Evolutionary conservation across 2,888 invertebrate genomes (phyloP).

Genomic region (Cephus runcator): DNA sequence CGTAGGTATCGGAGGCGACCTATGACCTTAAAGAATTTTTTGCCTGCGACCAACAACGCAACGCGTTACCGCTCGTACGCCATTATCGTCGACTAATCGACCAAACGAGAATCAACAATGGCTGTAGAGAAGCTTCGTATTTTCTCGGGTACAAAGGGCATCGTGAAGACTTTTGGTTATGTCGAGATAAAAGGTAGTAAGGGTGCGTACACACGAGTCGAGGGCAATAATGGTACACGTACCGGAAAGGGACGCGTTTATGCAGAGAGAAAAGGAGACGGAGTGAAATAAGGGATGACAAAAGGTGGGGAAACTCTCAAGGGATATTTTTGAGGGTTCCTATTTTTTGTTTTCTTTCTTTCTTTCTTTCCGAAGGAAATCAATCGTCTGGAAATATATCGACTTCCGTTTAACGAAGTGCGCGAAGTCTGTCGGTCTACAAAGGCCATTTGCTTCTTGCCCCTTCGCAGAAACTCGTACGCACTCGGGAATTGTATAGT

Average conservation of each 20-base stretch:
- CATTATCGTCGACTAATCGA: conserved; percentile 3
- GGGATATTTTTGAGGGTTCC: not conserved
- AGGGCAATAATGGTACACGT: not conserved
- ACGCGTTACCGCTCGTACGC: not conserved
- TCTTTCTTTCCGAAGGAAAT: conserved; percentile 11
- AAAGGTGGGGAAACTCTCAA: not conserved
- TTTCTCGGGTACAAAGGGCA: not conserved
- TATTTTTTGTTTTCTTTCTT: not conserved
- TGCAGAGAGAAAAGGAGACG: not conserved
- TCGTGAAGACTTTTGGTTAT: not conserved
- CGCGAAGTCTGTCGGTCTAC: not conserved
- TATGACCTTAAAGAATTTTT: not conserved
- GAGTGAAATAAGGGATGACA: not conserved
- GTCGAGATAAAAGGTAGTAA: not conserved
- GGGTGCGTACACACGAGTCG: not conserved
- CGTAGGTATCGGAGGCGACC: not conserved
- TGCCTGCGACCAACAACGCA: not conserved
- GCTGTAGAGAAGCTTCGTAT: not conserved
- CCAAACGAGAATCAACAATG: not conserved
- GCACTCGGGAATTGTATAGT: not conserved
- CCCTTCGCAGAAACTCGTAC: not conserved
- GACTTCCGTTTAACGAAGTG: conserved; percentile 18
- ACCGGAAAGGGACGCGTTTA: not conserved
- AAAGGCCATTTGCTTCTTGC: not conserved
- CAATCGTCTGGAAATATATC: conserved; percentile 21